phyloP scores from a whole-genome alignment of 2,797 vertebrate species.

The Cryptoprocta ferox region DNA sequence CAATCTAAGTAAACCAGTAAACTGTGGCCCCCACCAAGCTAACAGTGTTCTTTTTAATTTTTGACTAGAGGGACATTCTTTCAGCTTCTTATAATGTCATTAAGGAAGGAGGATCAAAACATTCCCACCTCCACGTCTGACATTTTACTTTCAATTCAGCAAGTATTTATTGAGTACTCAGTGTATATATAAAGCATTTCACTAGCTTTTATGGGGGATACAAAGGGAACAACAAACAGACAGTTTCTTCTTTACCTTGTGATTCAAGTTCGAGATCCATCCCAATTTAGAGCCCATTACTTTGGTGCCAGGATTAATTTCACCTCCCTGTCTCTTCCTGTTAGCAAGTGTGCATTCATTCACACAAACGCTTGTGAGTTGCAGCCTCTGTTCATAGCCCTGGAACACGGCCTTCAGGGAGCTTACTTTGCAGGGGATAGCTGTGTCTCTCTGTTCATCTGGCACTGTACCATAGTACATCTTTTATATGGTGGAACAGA shows the following conservation, averaged over 20 bases:
- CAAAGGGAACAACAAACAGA: not conserved
- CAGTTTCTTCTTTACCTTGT: conserved; percentile 18
- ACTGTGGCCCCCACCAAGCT: not conserved
- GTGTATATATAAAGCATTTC: not conserved
- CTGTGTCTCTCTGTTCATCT: not conserved
- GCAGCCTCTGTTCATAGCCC: not conserved
- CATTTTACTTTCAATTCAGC: not conserved
- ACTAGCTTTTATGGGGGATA: not conserved
- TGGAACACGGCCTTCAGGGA: not conserved
- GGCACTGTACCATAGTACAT: not conserved
- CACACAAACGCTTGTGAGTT: not conserved
- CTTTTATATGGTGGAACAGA: not conserved
- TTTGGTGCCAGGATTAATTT: not conserved
- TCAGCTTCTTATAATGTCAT: conserved; percentile 26
- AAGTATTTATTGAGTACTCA: conserved; percentile 13
- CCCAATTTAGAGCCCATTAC: not conserved
- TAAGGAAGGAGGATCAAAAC: not conserved
- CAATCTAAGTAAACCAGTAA: conserved; percentile 27
- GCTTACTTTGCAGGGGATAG: not conserved
- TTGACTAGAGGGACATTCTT: not conserved
- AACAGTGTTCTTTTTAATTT: conserved; percentile 5
- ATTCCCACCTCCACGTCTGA: not conserved
- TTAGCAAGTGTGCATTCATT: not conserved
- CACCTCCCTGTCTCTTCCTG: not conserved
- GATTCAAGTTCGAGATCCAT: not conserved